phyloP scores from a whole-genome alignment of 2,113 vertebrate species.

The Romanogobio albipinnatus region DNA sequence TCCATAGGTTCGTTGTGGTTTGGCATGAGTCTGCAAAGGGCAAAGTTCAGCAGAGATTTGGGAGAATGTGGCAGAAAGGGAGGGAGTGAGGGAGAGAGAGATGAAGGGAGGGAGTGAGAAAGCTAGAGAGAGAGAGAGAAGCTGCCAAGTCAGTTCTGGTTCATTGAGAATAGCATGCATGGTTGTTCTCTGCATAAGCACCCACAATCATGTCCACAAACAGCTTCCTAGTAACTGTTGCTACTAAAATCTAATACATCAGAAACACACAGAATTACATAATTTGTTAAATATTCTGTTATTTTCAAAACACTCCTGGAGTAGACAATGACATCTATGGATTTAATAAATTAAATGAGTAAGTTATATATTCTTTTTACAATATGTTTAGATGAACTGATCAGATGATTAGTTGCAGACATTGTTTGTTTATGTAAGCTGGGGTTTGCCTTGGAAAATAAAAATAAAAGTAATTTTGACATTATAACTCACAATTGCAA shows the following conservation, averaged over 20 bases:
- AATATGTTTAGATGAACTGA: neutral
- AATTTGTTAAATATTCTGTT: neutral
- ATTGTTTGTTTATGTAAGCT: neutral
- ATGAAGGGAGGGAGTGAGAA: neutral
- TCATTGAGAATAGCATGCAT: slow-evolving; percentile 34
- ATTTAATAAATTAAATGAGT: neutral
- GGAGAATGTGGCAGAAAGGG: slow-evolving; percentile 10
- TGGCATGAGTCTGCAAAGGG: slow-evolving; percentile 51
- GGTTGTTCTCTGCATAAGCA: slow-evolving; percentile 5
- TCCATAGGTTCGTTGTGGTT: slow-evolving; percentile 57
- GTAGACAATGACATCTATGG: neutral
- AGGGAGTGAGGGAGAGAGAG: neutral
- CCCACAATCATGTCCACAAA: slow-evolving; percentile 21
- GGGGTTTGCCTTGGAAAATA: neutral
- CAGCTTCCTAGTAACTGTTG: slow-evolving; percentile 10
- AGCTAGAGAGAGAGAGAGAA: neutral
- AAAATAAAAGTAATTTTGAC: neutral
- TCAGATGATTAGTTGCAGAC: neutral
- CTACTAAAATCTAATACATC: slow-evolving; percentile 15
- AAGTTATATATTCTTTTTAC: neutral
- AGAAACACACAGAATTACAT: neutral
- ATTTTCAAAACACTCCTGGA: neutral
- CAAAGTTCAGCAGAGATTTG: slow-evolving; percentile 58
- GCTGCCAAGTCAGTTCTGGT: slow-evolving; percentile 7
- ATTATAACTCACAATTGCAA: neutral